Evolutionary conservation across 30 jellyfish, hydroid and myxozoan species (phyloP), one percentile per base, ranked within the genome.

Genomic region (Aurelia sp.): DNA sequence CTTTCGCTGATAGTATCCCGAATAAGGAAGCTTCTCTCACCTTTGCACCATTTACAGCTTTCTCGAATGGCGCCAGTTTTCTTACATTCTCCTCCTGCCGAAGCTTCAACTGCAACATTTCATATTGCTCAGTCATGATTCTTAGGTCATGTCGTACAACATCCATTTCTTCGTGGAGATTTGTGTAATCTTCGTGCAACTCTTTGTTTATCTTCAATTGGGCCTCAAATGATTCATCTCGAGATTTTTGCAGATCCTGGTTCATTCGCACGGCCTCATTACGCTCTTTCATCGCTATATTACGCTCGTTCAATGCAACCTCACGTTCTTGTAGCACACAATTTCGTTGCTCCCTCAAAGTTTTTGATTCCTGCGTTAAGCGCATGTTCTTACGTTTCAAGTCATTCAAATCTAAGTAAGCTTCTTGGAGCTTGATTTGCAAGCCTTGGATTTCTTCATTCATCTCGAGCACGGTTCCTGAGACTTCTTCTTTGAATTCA

Each of bases 161-260:
- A n/a, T 88, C 97, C 85, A 88, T 63, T 57, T 88, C 97, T 6
- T 62, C 82, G 72, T 76, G 84, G 11, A 74, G 84, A 13, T 51
- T 27, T 30, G 65, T 51, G 48, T 86, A 85, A 41, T 82, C 85
- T n/a, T 74, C 80, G 31, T 92, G 97, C 59, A 81, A 20, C 72
- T 50, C 61, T 79, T 86, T 73, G 72, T 86, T 79, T 35, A 93
- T 78, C 40, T 72, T 73, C 58, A 88, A 9, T 48, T 93, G 98
- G 58, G 90, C 93, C 61, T 74, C 88, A 7, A 93, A 75, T 11
- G 97, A 85, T 11, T 93, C 89, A 48, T 88, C 97, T 17, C 89
- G 73, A 19, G 97, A 81, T 30, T 72, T 44, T 41, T 84, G 97
- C 52, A 93, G 67, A 41, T 87, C 97, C 33, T 84, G 83, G 58